These are phyloP conservation scores for Acipenser ruthenus DNA, from an alignment of 2,797 vertebrate species.

Conservation along the genomic window DNA sequence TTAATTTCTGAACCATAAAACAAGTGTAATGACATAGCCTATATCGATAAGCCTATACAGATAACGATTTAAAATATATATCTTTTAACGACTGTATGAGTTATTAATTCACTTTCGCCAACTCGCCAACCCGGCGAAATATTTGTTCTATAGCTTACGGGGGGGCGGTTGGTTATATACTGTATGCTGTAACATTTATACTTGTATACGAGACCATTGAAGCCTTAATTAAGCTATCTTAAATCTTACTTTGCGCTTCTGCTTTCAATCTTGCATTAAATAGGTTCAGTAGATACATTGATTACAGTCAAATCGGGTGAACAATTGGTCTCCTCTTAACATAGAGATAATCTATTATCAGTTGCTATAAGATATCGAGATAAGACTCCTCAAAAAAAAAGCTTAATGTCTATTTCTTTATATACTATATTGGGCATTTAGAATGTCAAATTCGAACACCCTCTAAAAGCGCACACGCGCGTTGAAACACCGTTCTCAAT, in stretches of 20 bases:
- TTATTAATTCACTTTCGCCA: too few species aligned
- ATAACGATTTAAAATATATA: too few species aligned
- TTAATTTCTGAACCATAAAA: too few species aligned
- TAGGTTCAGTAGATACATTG: constrained; percentile 37
- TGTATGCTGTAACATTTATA: neutral
- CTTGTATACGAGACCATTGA: constrained; percentile 26
- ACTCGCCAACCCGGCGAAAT: too few species aligned
- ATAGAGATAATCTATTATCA: constrained; percentile 54
- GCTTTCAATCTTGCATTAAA: constrained; percentile 49
- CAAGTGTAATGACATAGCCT: too few species aligned
- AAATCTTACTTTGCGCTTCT: constrained; percentile 52
- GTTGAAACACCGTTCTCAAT: too few species aligned
- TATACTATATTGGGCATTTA: constrained; percentile 13
- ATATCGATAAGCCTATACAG: too few species aligned
- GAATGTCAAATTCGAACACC: constrained; percentile 14
- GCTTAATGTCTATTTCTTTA: constrained; percentile 20
- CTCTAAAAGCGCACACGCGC: constrained; percentile 10
- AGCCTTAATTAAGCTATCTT: constrained; percentile 37
- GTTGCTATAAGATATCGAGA: constrained; percentile 36
- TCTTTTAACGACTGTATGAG: too few species aligned
- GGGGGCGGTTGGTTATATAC: neutral
- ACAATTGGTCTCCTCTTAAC: constrained; percentile 58
- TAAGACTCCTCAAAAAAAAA: constrained; percentile 39
- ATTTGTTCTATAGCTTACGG: too few species aligned
- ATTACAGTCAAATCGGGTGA: constrained; percentile 5